phyloP scores from a whole-genome alignment of 2,113 vertebrate genomes.

The Nymphicus hollandicus region DNA sequence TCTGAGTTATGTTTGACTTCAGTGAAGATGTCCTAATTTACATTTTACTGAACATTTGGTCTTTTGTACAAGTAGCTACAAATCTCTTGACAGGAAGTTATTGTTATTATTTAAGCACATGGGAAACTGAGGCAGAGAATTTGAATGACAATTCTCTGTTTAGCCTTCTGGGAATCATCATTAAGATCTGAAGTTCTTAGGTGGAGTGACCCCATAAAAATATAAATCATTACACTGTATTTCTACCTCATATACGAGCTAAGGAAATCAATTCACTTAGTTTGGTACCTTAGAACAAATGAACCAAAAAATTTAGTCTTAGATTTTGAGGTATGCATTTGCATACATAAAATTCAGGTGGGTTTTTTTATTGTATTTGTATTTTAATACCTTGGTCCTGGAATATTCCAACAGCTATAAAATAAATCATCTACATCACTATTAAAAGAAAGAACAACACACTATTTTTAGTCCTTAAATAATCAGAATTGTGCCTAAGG shows the following conservation, averaged over 20 bases:
- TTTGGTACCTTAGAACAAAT: conserved; percentile 39
- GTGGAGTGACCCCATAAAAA: background rate
- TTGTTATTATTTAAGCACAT: background rate
- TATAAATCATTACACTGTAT: background rate
- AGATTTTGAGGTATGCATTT: conserved; percentile 38
- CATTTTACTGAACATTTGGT: background rate
- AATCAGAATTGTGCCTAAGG: background rate
- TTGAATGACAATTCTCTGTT: background rate
- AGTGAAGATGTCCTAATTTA: background rate
- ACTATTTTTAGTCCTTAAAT: background rate
- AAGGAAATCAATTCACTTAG: conserved; percentile 23
- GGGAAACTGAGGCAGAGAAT: background rate
- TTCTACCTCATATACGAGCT: background rate
- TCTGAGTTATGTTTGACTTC: background rate
- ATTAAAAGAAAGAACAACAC: background rate
- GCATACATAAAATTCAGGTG: conserved; percentile 25
- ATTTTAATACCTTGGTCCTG: conserved; percentile 1
- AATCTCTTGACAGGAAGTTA: background rate
- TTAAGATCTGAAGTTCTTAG: background rate
- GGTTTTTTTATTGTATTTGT: conserved; percentile 34
- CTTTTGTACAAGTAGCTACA: background rate
- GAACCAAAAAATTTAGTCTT: conserved; percentile 53
- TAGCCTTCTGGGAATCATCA: background rate
- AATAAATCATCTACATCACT: background rate
- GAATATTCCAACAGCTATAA: background rate